Conservation (phyloP, 2,113 vertebrate species). For the Neofelis nebulosa region DNA sequence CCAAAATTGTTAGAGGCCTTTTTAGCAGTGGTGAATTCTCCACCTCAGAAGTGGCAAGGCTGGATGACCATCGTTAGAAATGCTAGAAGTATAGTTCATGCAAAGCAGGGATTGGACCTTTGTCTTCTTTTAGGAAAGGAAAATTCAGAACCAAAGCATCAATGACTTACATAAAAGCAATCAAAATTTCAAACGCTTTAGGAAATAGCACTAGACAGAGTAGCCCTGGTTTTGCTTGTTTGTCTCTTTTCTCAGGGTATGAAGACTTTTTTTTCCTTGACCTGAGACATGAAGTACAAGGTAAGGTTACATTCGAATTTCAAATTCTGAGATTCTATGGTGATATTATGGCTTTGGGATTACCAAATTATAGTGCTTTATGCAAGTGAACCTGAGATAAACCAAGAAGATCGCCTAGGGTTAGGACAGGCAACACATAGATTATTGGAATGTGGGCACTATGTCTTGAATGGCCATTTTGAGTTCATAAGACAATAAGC, state of each 20-base stretch:
- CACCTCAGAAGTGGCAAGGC: not conserved
- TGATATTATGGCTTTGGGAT: not conserved
- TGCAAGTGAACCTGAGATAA: not conserved
- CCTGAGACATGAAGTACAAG: not conserved
- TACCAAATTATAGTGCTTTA: not conserved
- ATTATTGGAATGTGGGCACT: not conserved
- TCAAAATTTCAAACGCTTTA: not conserved
- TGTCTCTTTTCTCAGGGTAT: not conserved
- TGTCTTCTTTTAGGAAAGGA: not conserved
- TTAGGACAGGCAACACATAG: not conserved
- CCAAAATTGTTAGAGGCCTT: not conserved
- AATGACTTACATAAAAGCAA: not conserved
- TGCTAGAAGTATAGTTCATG: not conserved
- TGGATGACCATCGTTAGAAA: not conserved
- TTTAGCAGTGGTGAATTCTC: conserved; percentile 12
- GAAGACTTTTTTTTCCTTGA: not conserved
- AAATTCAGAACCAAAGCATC: not conserved
- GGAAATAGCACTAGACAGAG: not conserved
- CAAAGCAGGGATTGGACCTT: not conserved
- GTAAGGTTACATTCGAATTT: not conserved
- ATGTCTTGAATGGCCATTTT: not conserved
- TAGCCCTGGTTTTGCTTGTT: not conserved
- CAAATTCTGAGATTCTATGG: not conserved
- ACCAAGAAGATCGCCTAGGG: not conserved
- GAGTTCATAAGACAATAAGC: not conserved